Conservation (phyloP, 2,113 vertebrate species). For the Grantiella picta region DNA sequence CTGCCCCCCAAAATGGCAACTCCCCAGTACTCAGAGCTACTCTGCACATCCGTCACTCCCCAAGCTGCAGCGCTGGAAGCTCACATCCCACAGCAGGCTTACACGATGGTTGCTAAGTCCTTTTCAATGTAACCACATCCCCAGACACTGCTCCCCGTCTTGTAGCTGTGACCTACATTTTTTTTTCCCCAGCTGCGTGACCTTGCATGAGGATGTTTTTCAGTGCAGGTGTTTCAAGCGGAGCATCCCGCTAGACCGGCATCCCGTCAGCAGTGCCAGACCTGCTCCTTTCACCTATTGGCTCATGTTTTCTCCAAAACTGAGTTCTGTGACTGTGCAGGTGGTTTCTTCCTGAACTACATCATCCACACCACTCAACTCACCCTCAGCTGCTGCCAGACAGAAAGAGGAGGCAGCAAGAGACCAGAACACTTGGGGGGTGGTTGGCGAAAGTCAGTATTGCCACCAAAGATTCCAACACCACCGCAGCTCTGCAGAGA, state of each 20-base stretch:
- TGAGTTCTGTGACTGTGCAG: not conserved
- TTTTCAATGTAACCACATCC: slow-evolving; percentile 26
- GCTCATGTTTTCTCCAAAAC: not conserved
- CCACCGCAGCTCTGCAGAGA: not conserved
- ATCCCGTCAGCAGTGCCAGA: not conserved
- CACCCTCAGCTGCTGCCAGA: not conserved
- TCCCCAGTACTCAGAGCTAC: not conserved
- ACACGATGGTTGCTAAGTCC: not conserved
- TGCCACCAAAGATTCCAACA: not conserved
- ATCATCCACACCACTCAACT: not conserved
- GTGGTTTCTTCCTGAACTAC: not conserved
- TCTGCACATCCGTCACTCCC: not conserved
- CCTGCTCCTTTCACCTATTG: not conserved
- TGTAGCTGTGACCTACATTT: slow-evolving; percentile 55
- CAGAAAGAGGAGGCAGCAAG: not conserved
- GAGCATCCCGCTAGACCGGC: rapidly evolving
- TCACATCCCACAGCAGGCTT: not conserved
- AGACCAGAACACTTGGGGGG: not conserved
- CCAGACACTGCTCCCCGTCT: not conserved
- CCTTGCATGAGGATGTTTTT: slow-evolving; percentile 15
- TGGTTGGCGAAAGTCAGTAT: not conserved
- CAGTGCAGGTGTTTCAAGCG: not conserved
- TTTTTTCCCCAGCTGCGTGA: not conserved
- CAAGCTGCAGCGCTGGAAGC: not conserved
- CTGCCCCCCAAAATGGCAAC: not conserved